Conservation (phyloP, 2,113 vertebrate genomes). For the Ardeotis arabs region DNA sequence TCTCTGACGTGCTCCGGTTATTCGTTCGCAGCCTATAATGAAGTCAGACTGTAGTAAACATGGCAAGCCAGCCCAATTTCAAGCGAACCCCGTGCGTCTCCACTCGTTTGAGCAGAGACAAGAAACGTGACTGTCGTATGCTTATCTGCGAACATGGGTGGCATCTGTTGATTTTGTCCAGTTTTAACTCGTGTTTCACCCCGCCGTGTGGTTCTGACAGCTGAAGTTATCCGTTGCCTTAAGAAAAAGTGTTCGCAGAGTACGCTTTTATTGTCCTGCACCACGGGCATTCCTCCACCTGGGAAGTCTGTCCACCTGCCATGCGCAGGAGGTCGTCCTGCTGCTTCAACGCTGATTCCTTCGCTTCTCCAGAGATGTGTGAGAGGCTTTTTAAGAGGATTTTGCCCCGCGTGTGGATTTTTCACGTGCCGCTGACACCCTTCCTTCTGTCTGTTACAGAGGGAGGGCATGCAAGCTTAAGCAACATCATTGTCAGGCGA, state of each 20-base stretch:
- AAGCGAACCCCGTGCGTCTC: background rate
- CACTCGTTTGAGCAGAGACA: background rate
- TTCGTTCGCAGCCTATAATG: background rate
- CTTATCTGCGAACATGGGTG: background rate
- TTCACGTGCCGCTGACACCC: background rate
- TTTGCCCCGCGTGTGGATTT: background rate
- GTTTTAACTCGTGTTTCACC: background rate
- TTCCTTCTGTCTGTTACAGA: background rate
- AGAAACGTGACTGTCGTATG: rapidly evolving
- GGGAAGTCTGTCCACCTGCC: rapidly evolving
- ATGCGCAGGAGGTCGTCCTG: background rate
- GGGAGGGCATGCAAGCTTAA: background rate
- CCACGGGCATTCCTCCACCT: background rate
- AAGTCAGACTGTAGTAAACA: too few species aligned
- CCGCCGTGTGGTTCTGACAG: background rate
- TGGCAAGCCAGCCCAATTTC: background rate
- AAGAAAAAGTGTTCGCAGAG: background rate
- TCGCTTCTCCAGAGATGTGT: background rate
- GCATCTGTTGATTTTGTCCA: background rate
- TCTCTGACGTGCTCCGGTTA: background rate
- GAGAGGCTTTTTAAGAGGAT: background rate
- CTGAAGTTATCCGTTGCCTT: background rate
- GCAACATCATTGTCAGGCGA: background rate
- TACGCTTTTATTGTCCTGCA: background rate
- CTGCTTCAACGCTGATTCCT: rapidly evolving